Conservation (phyloP, 1,140 invertebrate genomes). For the Melitaea cinxia region DNA sequence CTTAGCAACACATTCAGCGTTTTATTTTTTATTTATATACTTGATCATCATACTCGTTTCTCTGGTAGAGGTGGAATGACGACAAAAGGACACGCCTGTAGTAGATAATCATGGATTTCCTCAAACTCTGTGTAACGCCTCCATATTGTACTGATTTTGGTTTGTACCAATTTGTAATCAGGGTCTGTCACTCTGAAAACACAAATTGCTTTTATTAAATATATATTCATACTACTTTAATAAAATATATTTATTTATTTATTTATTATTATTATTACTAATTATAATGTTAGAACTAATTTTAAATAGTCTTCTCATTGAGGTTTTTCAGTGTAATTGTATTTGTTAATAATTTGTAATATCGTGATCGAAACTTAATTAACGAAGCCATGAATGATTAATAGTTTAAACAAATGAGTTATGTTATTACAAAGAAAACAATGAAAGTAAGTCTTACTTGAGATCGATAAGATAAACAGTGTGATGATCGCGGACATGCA, state of each 20-base stretch:
- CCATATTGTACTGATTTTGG: conserved; percentile 88
- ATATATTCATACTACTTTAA: neutral
- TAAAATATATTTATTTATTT: neutral
- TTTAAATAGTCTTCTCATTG: too few species aligned
- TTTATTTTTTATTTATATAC: too few species aligned
- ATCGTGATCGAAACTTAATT: neutral
- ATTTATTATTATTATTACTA: neutral
- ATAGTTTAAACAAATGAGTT: neutral
- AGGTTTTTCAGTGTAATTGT: too few species aligned
- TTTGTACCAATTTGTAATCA: conserved; percentile 84
- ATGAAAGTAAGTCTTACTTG: conserved; percentile 83
- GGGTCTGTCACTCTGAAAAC: conserved; percentile 86
- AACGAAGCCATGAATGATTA: neutral
- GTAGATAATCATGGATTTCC: conserved; percentile 88
- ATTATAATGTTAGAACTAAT: too few species aligned
- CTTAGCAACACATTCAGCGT: too few species aligned
- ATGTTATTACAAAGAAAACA: conserved; percentile 10
- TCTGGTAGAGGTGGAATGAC: conserved; percentile 91
- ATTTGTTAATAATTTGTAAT: too few species aligned
- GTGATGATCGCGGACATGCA: conserved; percentile 91
- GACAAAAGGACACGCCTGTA: conserved; percentile 89
- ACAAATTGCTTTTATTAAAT: conserved; percentile 1
- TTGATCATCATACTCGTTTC: conserved; percentile 84
- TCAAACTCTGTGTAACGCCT: conserved; percentile 93
- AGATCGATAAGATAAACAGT: conserved; percentile 93